These are phyloP conservation scores for Metopolophium dirhodum DNA, from an alignment of 1,140 invertebrate genomes.

Conservation along the genomic window DNA sequence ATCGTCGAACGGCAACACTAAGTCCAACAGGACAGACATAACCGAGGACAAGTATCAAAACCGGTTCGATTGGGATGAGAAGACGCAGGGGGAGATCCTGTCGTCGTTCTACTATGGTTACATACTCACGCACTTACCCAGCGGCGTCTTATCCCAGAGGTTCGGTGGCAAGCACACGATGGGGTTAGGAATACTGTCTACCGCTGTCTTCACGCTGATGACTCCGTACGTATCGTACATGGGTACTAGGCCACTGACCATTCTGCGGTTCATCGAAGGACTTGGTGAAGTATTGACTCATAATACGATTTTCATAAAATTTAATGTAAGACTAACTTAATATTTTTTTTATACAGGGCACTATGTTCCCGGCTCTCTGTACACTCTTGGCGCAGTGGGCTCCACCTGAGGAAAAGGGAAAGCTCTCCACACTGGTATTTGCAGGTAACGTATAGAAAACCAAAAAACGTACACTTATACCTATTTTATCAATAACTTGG, in stretches of 20 bases:
- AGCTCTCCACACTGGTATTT: slow-evolving; percentile 81
- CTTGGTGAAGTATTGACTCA: slow-evolving; percentile 67
- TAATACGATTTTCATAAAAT: background rate
- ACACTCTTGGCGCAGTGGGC: slow-evolving; percentile 83
- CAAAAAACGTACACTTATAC: too few relatives aligned
- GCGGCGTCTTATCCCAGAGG: slow-evolving; percentile 68
- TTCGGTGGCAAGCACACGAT: slow-evolving; percentile 69
- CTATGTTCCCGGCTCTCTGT: slow-evolving; percentile 84
- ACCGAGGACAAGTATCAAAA: background rate
- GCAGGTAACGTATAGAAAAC: slow-evolving; percentile 62
- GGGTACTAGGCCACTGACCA: slow-evolving; percentile 67
- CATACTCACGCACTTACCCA: slow-evolving; percentile 68
- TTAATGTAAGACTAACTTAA: slow-evolving; percentile 60
- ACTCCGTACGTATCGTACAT: slow-evolving; percentile 70
- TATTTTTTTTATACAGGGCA: slow-evolving; percentile 66
- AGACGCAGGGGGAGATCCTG: slow-evolving; percentile 67
- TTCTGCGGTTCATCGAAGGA: slow-evolving; percentile 73
- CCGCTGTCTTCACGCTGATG: slow-evolving; percentile 73
- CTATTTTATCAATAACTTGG: background rate
- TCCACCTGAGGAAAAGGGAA: slow-evolving; percentile 79
- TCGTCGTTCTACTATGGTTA: slow-evolving; percentile 72
- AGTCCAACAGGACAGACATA: background rate
- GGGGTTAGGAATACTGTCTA: slow-evolving; percentile 64
- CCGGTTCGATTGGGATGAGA: slow-evolving; percentile 63
- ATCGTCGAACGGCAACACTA: background rate